These are phyloP conservation scores for Embiotoca jacksoni DNA, from an alignment of 2,113 vertebrate species.

Conservation along the genomic window DNA sequence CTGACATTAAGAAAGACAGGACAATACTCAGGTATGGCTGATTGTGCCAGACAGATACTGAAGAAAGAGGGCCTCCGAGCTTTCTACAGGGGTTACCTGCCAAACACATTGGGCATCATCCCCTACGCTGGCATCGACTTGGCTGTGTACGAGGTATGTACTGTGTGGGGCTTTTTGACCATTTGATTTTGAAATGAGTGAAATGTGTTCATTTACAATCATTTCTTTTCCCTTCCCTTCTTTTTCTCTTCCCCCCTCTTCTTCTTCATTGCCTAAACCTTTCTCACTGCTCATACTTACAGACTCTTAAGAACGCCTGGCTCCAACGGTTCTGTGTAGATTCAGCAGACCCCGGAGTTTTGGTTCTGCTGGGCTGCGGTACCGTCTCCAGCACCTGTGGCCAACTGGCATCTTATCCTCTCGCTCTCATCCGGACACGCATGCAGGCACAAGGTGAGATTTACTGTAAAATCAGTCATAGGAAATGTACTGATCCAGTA, in stretches of 20 bases:
- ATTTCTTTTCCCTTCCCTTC: too few relatives aligned
- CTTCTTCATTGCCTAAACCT: not conserved
- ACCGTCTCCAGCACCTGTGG: slow-evolving; percentile 94
- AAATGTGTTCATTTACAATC: too few relatives aligned
- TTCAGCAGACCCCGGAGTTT: slow-evolving; percentile 90
- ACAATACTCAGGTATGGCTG: slow-evolving; percentile 76
- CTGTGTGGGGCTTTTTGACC: too few relatives aligned
- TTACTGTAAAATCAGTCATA: not conserved
- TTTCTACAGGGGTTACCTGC: slow-evolving; percentile 80
- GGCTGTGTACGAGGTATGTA: slow-evolving; percentile 77
- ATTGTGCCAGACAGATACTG: slow-evolving; percentile 77
- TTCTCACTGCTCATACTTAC: not conserved
- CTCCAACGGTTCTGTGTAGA: slow-evolving; percentile 88
- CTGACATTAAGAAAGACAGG: slow-evolving; percentile 76
- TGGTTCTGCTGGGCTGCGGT: slow-evolving; percentile 91
- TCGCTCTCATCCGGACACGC: slow-evolving; percentile 91
- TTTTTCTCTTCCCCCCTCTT: not conserved
- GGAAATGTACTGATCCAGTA: not conserved
- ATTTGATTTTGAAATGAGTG: too few relatives aligned
- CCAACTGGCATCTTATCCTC: slow-evolving; percentile 93
- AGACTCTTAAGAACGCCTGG: slow-evolving; percentile 93
- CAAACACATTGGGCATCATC: slow-evolving; percentile 81
- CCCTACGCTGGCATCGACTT: slow-evolving; percentile 81
- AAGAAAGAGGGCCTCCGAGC: slow-evolving; percentile 69
- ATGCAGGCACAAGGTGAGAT: slow-evolving; percentile 95